Conservation (phyloP, 2,113 vertebrate genomes). For the Fregetta grallaria region DNA sequence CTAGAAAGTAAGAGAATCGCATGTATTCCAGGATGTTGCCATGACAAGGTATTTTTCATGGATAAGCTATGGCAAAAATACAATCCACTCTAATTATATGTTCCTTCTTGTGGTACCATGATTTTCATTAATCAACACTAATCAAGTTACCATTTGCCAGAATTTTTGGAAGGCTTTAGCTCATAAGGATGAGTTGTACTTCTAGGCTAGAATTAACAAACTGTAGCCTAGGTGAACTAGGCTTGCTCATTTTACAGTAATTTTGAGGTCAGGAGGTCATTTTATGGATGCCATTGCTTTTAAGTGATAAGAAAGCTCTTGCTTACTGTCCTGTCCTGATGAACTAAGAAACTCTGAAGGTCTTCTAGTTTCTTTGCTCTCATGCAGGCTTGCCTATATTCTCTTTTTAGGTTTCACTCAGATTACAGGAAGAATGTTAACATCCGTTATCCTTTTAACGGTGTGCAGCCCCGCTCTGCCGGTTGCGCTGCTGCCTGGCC, state of each 20-base stretch:
- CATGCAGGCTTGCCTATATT: background rate
- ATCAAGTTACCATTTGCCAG: background rate
- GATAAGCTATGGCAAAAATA: background rate
- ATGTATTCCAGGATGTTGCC: background rate
- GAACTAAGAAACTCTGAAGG: background rate
- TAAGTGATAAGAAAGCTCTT: background rate
- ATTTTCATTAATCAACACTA: background rate
- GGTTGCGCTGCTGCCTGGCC: fast-evolving
- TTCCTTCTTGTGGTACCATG: background rate
- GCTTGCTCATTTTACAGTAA: background rate
- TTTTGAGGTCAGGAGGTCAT: background rate
- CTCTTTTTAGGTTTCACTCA: background rate
- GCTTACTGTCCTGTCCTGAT: background rate
- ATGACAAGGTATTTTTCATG: background rate
- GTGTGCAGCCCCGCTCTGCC: too few species aligned
- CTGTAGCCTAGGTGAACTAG: background rate
- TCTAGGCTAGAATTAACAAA: background rate
- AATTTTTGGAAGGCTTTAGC: background rate
- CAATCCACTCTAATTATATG: background rate
- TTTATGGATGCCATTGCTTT: background rate
- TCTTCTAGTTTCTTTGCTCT: background rate
- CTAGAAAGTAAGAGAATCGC: background rate
- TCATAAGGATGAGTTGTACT: background rate
- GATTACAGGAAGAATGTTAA: fast-evolving
- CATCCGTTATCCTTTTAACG: fast-evolving